phyloP scores from a whole-genome alignment of 2,888 invertebrate genomes.

The Rhingia campestris region DNA sequence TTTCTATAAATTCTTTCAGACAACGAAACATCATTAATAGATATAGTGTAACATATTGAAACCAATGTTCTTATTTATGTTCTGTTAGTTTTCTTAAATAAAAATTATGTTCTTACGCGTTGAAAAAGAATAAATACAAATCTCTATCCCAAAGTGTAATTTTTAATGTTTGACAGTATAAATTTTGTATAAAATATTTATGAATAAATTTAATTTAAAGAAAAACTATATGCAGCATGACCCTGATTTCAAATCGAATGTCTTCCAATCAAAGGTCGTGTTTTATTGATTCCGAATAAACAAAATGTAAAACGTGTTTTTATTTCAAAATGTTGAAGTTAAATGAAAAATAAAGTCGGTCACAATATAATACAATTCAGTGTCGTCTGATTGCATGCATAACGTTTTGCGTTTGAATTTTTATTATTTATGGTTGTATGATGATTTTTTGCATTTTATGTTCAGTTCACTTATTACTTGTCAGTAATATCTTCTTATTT shows the following conservation, averaged over 20 bases:
- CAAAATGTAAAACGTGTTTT: conserved; percentile 17
- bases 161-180: conserved; percentile 34
- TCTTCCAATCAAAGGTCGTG: conserved; percentile 83
- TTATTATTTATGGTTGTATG: not conserved
- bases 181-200: conserved; percentile 63
- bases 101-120: not conserved
- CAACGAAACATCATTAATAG: conserved; percentile 64
- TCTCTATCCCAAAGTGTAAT: conserved; percentile 13
- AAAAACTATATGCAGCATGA: conserved; percentile 81
- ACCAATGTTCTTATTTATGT: conserved; percentile 16
- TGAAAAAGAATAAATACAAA: conserved; percentile 27
- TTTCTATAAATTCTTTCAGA: conserved; percentile 53
- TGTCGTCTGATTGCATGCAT: not conserved
- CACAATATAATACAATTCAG: not conserved
- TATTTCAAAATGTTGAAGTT: not conserved
- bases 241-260: conserved; percentile 83
- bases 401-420: not conserved
- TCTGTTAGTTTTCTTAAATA: conserved; percentile 6
- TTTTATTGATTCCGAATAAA: conserved; percentile 67
- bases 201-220: conserved; percentile 68
- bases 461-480: no score
- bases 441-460: not conserved
- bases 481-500: no score
- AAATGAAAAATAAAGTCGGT: not conserved
- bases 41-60: conserved; percentile 20